Percentiles rank a stretch among this genome's conserved stretches.
phyloP scores from a whole-genome alignment of 2,888 invertebrate genomes.

The Drosophila lutescens region DNA sequence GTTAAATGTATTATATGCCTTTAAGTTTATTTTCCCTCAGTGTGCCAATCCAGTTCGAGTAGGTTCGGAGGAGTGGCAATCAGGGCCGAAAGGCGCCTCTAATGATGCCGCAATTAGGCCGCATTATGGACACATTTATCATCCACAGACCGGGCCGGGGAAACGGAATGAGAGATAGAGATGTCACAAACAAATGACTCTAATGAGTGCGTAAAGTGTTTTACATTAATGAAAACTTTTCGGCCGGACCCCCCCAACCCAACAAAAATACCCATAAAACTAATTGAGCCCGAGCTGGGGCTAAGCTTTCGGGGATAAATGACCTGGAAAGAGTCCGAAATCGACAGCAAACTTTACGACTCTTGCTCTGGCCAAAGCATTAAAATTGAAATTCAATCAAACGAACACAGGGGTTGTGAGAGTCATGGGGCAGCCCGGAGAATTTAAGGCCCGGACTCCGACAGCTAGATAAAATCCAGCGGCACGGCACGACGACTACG shows the following conservation, averaged over 20 bases:
- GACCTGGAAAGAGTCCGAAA: constrained; percentile 64
- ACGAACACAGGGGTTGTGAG: constrained; percentile 30
- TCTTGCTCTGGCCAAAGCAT: constrained; percentile 33
- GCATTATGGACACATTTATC: constrained; percentile 72
- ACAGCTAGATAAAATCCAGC: constrained; percentile 16
- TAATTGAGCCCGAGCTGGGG: constrained; percentile 56
- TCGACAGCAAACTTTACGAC: constrained; percentile 22
- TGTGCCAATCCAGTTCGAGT: constrained; percentile 31
- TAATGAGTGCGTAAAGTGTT: constrained; percentile 49
- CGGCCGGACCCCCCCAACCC: background rate
- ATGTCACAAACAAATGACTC: constrained; percentile 44
- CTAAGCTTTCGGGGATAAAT: constrained; percentile 49
- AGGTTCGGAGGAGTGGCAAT: constrained; percentile 37
- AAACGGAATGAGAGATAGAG: constrained; percentile 10
- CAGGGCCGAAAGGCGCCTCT: constrained; percentile 49
- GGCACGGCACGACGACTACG: constrained; percentile 5
- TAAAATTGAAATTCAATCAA: constrained; percentile 51
- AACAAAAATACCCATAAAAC: constrained; percentile 49
- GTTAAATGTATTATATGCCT: background rate
- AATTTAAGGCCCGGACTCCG: constrained; percentile 40
- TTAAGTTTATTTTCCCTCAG: background rate
- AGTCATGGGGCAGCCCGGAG: constrained; percentile 12
- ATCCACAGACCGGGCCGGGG: constrained; percentile 23
- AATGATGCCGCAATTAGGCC: constrained; percentile 70
- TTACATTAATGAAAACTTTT: constrained; percentile 47